A percentile compares a stretch with the other conserved stretches of the same genome.
These are phyloP conservation scores for Lycocerus yunnanus DNA, from an alignment of 2,888 invertebrate genomes.

Conservation along the genomic window DNA sequence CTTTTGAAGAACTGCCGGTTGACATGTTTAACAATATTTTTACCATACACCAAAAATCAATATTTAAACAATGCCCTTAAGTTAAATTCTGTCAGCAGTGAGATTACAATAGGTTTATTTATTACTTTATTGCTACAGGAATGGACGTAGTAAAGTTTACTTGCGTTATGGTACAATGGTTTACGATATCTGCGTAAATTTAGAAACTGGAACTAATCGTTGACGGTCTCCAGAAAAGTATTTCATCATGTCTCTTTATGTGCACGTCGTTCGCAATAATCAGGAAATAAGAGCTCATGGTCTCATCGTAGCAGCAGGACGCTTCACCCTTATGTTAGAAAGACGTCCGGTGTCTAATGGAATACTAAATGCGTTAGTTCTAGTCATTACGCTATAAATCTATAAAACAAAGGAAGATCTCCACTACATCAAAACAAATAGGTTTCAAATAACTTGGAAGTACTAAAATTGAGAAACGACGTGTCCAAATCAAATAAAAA, in stretches of 20 bases:
- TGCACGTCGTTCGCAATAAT: slow-evolving; percentile 26
- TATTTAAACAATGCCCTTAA: slow-evolving; percentile 2
- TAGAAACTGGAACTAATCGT: slow-evolving; percentile 38
- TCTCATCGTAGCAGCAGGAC: slow-evolving; percentile 10
- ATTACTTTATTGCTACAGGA: slow-evolving; percentile 26
- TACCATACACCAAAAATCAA: neutral
- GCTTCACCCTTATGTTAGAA: slow-evolving; percentile 16
- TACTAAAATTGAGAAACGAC: neutral
- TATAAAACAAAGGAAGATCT: slow-evolving; percentile 30
- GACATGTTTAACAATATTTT: slow-evolving; percentile 1
- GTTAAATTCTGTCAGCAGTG: slow-evolving; percentile 17
- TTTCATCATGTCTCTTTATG: slow-evolving; percentile 32
- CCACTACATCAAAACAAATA: slow-evolving; percentile 24
- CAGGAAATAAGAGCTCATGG: slow-evolving; percentile 27
- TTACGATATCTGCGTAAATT: slow-evolving; percentile 36
- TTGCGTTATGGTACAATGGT: slow-evolving; percentile 25
- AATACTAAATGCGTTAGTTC: slow-evolving; percentile 34
- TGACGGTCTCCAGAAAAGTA: slow-evolving; percentile 25
- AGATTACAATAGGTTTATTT: slow-evolving; percentile 27
- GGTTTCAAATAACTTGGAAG: slow-evolving; percentile 5
- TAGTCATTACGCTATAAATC: slow-evolving; percentile 25
- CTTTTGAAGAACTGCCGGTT: neutral
- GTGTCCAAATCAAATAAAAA: neutral
- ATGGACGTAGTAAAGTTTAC: slow-evolving; percentile 23
- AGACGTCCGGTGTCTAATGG: slow-evolving; percentile 30